phyloP scores from a whole-genome alignment of 1,140 invertebrate genomes.

The Galendromus occidentalis region DNA sequence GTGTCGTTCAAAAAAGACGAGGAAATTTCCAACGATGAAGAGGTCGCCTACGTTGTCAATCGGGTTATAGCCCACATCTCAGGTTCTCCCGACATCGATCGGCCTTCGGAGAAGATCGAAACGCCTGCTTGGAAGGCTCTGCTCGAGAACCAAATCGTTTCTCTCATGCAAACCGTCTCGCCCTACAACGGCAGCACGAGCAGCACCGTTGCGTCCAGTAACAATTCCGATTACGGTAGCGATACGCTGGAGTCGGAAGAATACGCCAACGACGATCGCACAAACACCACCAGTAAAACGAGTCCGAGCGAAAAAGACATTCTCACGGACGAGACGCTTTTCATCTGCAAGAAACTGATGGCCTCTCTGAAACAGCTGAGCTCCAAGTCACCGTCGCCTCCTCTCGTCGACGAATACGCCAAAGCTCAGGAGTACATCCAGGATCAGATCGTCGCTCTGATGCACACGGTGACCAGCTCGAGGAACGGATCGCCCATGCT shows the following conservation, averaged over 20 bases:
- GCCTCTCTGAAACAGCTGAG: constrained; percentile 18
- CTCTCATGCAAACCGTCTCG: constrained; percentile 20
- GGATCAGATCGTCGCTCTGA: constrained; percentile 60
- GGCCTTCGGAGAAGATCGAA: neutral
- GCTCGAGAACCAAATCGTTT: constrained; percentile 19
- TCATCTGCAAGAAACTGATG: constrained; percentile 22
- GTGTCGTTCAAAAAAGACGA: constrained; percentile 9
- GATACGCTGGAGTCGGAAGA: constrained; percentile 21
- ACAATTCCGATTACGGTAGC: constrained; percentile 21
- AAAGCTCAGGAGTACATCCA: constrained; percentile 83
- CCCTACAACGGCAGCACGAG: constrained; percentile 17
- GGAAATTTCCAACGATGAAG: neutral
- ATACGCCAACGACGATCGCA: constrained; percentile 16
- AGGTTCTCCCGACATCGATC: constrained; percentile 6
- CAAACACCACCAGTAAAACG: neutral
- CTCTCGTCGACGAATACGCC: constrained; percentile 41
- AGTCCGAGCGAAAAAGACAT: neutral
- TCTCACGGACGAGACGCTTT: constrained; percentile 20
- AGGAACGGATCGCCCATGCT: constrained; percentile 17
- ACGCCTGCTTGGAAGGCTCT: constrained; percentile 4
- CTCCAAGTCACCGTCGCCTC: constrained; percentile 43
- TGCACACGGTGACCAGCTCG: constrained; percentile 64
- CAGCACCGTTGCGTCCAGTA: constrained; percentile 14
- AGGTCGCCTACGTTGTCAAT: constrained; percentile 4
- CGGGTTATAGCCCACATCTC: constrained; percentile 8